These are phyloP conservation scores for Lepidocyrtoides sp. DNA, from an alignment of 2,888 invertebrate species.

Conservation along the genomic window DNA sequence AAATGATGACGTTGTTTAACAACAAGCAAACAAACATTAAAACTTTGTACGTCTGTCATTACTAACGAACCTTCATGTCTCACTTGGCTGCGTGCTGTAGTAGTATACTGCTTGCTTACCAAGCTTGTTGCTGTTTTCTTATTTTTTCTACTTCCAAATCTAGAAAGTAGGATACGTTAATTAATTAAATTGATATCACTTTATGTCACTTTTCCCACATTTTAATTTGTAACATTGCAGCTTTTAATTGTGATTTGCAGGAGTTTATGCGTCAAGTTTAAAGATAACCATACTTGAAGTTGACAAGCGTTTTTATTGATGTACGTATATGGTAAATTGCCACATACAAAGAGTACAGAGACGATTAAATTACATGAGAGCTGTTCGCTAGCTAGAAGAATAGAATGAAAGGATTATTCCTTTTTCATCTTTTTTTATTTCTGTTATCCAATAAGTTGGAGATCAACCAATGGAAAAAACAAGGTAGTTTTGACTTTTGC, in stretches of 20 bases:
- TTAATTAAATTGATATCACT: constrained; percentile 78
- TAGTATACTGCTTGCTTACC: no score
- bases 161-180: constrained; percentile 75
- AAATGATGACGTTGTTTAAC: constrained; percentile 46
- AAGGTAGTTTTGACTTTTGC: constrained; percentile 5
- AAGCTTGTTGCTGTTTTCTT: constrained; percentile 7
- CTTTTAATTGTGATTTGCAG: constrained; percentile 76
- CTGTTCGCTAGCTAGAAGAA: background rate
- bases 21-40: constrained; percentile 40
- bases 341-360: constrained; percentile 44
- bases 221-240: constrained; percentile 75
- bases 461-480: constrained; percentile 41
- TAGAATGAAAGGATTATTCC: constrained; percentile 63
- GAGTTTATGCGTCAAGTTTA: constrained; percentile 70
- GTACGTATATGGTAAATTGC: constrained; percentile 75
- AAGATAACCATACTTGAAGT: constrained; percentile 75
- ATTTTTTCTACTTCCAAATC: constrained; percentile 63
- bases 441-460: constrained; percentile 60
- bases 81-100: no score
- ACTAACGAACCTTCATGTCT: constrained; percentile 62
- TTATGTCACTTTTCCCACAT: constrained; percentile 75
- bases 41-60: constrained; percentile 21
- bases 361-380: constrained; percentile 54
- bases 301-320: constrained; percentile 73
- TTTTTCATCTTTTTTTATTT: constrained; percentile 62